Percentiles rank a stretch among this genome's conserved stretches.
Evolutionary conservation across 2,113 vertebrate genomes (phyloP).

Genomic region (Channa argus): DNA sequence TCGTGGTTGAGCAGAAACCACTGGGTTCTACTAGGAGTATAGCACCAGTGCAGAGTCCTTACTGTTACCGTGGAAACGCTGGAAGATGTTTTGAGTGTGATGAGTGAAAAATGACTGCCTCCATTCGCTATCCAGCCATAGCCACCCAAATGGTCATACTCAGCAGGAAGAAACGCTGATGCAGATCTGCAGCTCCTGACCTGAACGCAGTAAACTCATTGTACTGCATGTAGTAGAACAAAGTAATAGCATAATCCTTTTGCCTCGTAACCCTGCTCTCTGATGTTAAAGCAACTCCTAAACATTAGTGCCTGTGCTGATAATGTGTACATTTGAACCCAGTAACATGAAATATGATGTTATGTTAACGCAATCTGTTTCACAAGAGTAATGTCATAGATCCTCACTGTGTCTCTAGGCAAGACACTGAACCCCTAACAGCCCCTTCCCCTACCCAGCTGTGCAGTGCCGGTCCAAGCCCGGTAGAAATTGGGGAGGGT

Average conservation of each 20-base stretch:
- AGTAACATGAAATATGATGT: conserved; percentile 27
- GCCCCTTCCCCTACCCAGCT: no score
- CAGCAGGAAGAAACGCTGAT: neutral
- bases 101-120: conserved; percentile 49
- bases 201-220: neutral
- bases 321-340: neutral
- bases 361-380: conserved; percentile 13
- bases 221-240: neutral
- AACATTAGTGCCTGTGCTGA: conserved; percentile 17
- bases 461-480: no score
- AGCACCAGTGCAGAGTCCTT: conserved; percentile 59
- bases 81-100: conserved; percentile 52
- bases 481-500: no score
- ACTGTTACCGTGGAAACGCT: conserved; percentile 77
- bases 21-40: conserved; percentile 41
- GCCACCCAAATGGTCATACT: neutral
- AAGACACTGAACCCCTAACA: no score
- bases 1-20: conserved; percentile 44
- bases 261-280: neutral
- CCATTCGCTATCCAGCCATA: conserved; percentile 1
- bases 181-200: neutral
- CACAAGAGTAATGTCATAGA: neutral
- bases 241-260: no score
- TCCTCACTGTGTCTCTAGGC: neutral
- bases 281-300: neutral